Conservation (phyloP, 2,888 invertebrate species). For the Cinara cedri region DNA sequence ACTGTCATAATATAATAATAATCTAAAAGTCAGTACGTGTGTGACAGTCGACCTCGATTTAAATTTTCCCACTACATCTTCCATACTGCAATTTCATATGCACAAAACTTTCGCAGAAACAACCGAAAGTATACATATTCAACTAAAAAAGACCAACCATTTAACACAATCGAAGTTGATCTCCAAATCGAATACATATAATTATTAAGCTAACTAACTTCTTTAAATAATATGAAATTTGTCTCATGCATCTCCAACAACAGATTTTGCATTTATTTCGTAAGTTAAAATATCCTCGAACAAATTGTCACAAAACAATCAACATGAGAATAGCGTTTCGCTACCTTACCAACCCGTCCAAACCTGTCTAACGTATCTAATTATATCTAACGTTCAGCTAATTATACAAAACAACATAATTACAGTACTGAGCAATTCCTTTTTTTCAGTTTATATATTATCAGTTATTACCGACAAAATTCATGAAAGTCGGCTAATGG, state of each 20-base stretch:
- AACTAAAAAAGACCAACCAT: constrained; percentile 21
- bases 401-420: not conserved
- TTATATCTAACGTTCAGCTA: not conserved
- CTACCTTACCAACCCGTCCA: too few relatives aligned
- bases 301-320: not conserved
- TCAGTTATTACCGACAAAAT: not conserved
- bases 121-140: constrained; percentile 13
- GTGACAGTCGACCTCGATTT: too few relatives aligned
- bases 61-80: too few relatives aligned
- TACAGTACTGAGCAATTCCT: not conserved
- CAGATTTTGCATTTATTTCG: not conserved
- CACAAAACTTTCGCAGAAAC: constrained; percentile 1
- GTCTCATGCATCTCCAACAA: not conserved
- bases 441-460: not conserved
- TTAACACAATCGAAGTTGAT: constrained; percentile 5
- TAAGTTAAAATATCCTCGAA: not conserved
- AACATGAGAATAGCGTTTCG: not conserved
- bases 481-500: not conserved
- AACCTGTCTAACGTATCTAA: too few relatives aligned
- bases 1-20: too few relatives aligned
- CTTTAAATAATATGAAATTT: not conserved
- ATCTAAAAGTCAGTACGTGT: too few relatives aligned
- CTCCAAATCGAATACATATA: not conserved
- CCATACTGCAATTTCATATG: too few relatives aligned
- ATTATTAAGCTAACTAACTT: not conserved